These are phyloP conservation scores for Accipiter virgatus DNA, from an alignment of 2,113 vertebrate genomes.

Conservation along the genomic window DNA sequence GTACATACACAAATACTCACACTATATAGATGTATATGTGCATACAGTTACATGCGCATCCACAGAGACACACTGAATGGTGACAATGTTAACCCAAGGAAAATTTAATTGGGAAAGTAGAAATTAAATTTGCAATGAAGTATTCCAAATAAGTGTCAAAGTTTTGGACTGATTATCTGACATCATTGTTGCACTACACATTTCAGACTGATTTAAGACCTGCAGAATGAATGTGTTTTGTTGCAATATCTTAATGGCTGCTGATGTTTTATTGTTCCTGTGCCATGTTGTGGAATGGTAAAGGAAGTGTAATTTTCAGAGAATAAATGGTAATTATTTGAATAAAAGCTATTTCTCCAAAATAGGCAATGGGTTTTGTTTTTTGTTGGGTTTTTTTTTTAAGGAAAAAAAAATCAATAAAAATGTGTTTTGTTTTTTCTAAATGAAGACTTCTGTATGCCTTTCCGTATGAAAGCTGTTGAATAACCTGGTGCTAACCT, in stretches of 20 bases:
- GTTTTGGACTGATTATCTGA: neutral
- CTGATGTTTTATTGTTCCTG: neutral
- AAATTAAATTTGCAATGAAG: neutral
- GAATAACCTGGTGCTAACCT: neutral
- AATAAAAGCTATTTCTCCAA: neutral
- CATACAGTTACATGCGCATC: neutral
- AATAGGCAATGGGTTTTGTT: neutral
- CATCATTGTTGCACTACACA: neutral
- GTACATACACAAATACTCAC: neutral
- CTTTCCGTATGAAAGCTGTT: neutral
- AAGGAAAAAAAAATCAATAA: neutral
- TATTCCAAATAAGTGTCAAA: neutral
- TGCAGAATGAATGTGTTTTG: constrained; percentile 10
- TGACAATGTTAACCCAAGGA: neutral
- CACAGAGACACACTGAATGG: neutral
- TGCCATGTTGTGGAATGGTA: neutral
- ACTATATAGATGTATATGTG: neutral
- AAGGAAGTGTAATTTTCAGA: neutral
- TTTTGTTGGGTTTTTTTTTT: neutral
- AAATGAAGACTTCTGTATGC: neutral
- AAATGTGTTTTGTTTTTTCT: neutral
- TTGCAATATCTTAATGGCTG: neutral
- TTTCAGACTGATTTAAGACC: neutral
- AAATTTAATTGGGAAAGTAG: neutral
- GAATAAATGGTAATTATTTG: neutral